Evolutionary conservation across 2,888 invertebrate genomes (phyloP), one percentile per base, ranked within the genome.

Genomic region (Drosophila glabriapex): DNA sequence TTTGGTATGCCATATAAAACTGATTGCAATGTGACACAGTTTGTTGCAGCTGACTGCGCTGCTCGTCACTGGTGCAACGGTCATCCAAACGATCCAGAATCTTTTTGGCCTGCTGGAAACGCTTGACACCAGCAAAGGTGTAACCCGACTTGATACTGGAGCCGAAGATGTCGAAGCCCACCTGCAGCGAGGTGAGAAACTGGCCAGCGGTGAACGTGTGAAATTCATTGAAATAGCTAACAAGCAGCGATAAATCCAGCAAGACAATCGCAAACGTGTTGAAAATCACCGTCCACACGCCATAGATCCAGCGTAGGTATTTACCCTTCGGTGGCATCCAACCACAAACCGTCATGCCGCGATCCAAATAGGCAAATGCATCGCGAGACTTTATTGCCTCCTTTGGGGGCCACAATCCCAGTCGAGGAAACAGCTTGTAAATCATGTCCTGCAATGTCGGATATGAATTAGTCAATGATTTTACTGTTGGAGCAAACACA

Each of bases 101-200:
- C 12, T 29, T 1, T 14, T 76, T 78, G 4, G 76, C 80, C 46
- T 4, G 9, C 10, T 59, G 10, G 4, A 82, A 78, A 10, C 80
- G 79, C 29, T n/a, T 29, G 16, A 70, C 22, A 9, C 73, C 54
- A 1, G 67, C 58, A 55, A 58, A 83, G 1, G 70, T 73, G 14
- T 54, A 80, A 1, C 43, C 19, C n/a, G 63, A 53, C 54, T 83
- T 83, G 9, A 82, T 1, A 37, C 73, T 68, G 12, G 54, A 58
- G 1, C 83, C 83, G 7, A 68, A 68, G 12, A 63, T 64, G 22
- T 83, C 75, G 6, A 76, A 14, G 9, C 33, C 22, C 39, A 84
- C 68, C 39, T 82, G 73, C 29, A 84, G 54, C 0, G 90, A 89
- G 43, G 89, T 85, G 0, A 91, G 69, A 12, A 91, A 88, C 31